A percentile compares a stretch with the other conserved stretches of the same genome.
Conservation (phyloP, 2,797 vertebrate genomes). For the Hafferia zeledoni region DNA sequence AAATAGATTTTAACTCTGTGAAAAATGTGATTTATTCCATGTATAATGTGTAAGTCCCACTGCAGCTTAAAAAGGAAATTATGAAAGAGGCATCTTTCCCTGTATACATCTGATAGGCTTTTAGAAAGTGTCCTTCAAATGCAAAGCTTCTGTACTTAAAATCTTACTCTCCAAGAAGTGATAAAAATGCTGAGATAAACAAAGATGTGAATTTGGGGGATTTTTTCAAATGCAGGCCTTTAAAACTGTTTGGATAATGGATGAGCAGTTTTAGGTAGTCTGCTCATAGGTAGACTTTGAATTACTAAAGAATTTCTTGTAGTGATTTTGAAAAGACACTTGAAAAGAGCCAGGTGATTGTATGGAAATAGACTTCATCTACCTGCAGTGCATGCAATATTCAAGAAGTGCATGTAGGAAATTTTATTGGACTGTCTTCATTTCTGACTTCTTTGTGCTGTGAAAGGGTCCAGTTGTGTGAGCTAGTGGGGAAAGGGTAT, state of each 20-base stretch:
- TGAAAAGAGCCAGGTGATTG: neutral
- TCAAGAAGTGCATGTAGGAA: neutral
- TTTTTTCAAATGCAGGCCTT: neutral
- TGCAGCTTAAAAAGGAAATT: neutral
- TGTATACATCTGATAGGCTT: neutral
- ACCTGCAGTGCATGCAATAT: conserved; percentile 19
- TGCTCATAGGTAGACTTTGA: neutral
- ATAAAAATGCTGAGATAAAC: neutral
- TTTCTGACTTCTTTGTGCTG: neutral
- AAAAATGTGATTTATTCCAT: conserved; percentile 1
- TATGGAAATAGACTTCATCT: conserved; percentile 43
- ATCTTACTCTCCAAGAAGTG: neutral
- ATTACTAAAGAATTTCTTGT: neutral
- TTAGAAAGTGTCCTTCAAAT: neutral
- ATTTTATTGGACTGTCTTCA: conserved; percentile 29
- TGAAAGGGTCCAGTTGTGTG: neutral
- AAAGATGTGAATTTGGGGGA: neutral
- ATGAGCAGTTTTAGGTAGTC: neutral
- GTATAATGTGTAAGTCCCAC: neutral
- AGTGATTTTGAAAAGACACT: conserved; percentile 33
- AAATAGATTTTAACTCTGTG: conserved; percentile 9
- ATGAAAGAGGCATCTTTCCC: neutral
- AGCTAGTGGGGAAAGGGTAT: neutral
- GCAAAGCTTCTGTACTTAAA: neutral
- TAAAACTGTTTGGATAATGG: conserved; percentile 14